Base-by-base conservation (phyloP, 1,140 invertebrate species). In the Philaenus spumarius region DNA sequence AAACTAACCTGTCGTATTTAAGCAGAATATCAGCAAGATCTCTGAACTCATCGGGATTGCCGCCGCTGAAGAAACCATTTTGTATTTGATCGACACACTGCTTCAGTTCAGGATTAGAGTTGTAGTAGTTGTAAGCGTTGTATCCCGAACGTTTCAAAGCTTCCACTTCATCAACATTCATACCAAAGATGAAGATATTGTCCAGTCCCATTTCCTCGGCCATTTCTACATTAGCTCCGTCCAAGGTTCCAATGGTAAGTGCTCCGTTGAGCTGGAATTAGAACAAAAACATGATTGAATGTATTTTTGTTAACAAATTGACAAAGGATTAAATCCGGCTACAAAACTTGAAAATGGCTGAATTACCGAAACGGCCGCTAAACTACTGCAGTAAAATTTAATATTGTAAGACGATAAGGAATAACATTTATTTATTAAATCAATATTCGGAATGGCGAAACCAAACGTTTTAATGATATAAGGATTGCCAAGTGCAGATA, bases 171-270 rank as follows among this genome's bases (percentile, higher is more conserved):
- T 94, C 85, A 1, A 95, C 93, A 14, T 81, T 91, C 93, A 97
- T 95, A 59, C 97, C 97, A 72, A 99, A 99, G 69, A 99, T 98
- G 77, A 99, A 99, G 62, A 99, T 92, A 72, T 99, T 99, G 2
- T 98, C 89, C 14, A 80, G 72, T 0, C 95, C 95, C 84, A 97
- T 95, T 73, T 98, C 95, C 75, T 99, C 96, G 3, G 85, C 87
- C 96, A 99, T 99, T 75, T 99, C 97, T 1, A 99, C 94, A 71
- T 99, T 99, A 43, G 97, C 97, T 42, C 97, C 97, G 70, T 99
- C 97, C 70, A 99, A 76, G 12, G 97, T 99, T 54, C 97, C 97
- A 69, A 99, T 95, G 6, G 97, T 99, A 2, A 99, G 76, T 0
- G 93, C 91, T 17, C 97, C 97, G 70, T 99, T 99, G 68, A 98